A percentile compares a stretch with the other conserved stretches of the same genome.
Conservation (phyloP, 2,113 vertebrate genomes). For the Malurus cyaneus region DNA sequence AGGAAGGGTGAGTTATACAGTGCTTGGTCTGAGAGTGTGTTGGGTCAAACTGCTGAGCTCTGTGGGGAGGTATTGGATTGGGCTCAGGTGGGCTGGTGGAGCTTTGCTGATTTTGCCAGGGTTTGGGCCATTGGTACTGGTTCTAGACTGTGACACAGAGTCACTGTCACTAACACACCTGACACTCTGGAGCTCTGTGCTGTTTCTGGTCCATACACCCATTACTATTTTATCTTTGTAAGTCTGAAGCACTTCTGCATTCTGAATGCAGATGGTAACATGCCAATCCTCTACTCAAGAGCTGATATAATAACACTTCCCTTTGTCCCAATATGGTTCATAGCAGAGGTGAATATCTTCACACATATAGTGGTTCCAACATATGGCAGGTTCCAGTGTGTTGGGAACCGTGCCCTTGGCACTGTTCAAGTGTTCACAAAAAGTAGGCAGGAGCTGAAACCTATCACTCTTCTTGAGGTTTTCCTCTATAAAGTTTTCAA, state of each 20-base stretch:
- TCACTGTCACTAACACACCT: not conserved
- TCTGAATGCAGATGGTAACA: not conserved
- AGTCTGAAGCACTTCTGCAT: not conserved
- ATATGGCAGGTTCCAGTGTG: constrained; percentile 11
- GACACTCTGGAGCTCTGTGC: accelerated
- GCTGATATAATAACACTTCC: constrained; percentile 5
- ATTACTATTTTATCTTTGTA: not conserved
- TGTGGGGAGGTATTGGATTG: accelerated
- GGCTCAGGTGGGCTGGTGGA: not conserved
- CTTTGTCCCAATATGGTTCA: constrained; percentile 42
- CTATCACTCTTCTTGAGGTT: not conserved
- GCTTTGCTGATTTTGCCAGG: not conserved
- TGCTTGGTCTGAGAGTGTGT: not conserved
- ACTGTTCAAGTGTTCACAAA: not conserved
- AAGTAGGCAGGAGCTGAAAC: not conserved
- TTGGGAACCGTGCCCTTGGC: constrained; percentile 27
- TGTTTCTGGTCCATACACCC: not conserved
- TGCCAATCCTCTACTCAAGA: not conserved
- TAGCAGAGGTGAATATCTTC: constrained; percentile 56
- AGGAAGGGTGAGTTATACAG: constrained; percentile 18
- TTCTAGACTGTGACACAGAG: not conserved
- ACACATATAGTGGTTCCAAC: not conserved
- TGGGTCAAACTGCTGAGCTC: constrained; percentile 59
- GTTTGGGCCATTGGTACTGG: not conserved
- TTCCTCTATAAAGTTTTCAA: not conserved